phyloP scores from a whole-genome alignment of 1,140 invertebrate genomes.

The Drosophila gunungcola region DNA sequence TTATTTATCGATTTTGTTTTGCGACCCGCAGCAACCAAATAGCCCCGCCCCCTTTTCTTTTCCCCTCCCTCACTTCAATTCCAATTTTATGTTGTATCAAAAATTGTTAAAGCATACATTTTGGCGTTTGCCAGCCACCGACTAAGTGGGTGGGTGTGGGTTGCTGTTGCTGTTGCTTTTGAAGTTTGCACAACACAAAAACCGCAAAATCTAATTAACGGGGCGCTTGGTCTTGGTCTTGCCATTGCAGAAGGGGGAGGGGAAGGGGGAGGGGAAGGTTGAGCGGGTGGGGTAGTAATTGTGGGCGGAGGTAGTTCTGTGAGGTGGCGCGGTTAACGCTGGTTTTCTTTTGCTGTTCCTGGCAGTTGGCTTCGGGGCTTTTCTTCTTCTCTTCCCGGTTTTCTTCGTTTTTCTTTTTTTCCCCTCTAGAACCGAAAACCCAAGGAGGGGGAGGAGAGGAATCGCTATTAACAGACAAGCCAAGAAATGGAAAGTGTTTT shows the following conservation, averaged over 20 bases:
- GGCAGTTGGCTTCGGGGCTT: conserved; percentile 54
- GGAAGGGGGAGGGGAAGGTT: background rate
- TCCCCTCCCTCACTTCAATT: conserved; percentile 49
- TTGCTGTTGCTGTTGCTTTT: conserved; percentile 70
- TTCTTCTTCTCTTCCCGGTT: conserved; percentile 30
- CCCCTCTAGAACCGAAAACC: conserved; percentile 1
- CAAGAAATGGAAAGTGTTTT: conserved; percentile 66
- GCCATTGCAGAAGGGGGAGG: conserved; percentile 41
- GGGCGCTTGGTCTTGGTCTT: conserved; percentile 72
- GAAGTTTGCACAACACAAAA: conserved; percentile 83
- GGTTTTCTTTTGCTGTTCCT: conserved; percentile 67
- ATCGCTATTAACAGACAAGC: conserved; percentile 44
- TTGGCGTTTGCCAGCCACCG: conserved; percentile 71
- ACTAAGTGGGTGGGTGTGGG: conserved; percentile 14
- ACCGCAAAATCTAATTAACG: conserved; percentile 83
- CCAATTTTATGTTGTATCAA: conserved; percentile 80
- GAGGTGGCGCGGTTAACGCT: conserved; percentile 56
- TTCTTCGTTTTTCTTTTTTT: conserved; percentile 8
- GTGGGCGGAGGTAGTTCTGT: conserved; percentile 32
- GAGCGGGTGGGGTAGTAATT: conserved; percentile 19
- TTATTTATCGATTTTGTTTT: conserved; percentile 78
- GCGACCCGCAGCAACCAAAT: conserved; percentile 66
- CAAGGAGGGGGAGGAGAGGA: background rate
- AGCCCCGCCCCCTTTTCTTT: background rate
- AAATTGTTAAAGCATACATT: conserved; percentile 78